Percentiles rank a stretch among this genome's conserved stretches.
Conservation (phyloP, 2,113 vertebrate genomes). For the Bolborhynchus lineola region DNA sequence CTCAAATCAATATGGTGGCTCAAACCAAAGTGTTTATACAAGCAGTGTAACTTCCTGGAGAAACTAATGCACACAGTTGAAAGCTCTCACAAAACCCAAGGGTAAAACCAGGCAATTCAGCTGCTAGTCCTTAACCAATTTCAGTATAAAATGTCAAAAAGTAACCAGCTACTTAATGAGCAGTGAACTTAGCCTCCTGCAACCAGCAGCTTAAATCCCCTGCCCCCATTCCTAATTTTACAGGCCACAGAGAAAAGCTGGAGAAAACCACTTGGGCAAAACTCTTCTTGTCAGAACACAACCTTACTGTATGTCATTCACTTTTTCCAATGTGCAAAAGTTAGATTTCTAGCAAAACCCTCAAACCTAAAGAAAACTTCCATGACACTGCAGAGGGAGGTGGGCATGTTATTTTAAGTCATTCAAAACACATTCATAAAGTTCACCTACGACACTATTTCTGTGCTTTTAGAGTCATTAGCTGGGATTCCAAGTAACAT, state of each 20-base stretch:
- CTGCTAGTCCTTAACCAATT: background rate
- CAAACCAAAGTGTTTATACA: slow-evolving; percentile 42
- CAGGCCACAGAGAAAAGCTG: background rate
- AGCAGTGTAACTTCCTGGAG: slow-evolving; percentile 25
- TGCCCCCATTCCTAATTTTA: background rate
- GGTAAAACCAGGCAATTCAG: background rate
- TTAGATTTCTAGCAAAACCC: background rate
- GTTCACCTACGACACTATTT: background rate
- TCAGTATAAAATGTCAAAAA: background rate
- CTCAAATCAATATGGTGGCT: background rate
- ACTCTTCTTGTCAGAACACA: background rate
- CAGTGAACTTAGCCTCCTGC: background rate
- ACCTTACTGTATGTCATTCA: fast-evolving
- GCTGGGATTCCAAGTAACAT: background rate
- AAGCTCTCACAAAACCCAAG: background rate
- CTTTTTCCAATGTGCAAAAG: background rate
- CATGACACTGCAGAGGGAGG: background rate
- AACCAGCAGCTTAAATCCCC: background rate
- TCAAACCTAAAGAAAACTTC: background rate
- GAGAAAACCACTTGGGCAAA: background rate
- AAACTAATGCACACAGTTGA: background rate
- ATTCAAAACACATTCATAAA: background rate
- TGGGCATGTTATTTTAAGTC: background rate
- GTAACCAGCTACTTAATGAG: background rate
- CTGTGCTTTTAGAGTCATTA: background rate